Evolutionary conservation across 1,140 invertebrate genomes (phyloP).

Genomic region (Drosophila sucinea): DNA sequence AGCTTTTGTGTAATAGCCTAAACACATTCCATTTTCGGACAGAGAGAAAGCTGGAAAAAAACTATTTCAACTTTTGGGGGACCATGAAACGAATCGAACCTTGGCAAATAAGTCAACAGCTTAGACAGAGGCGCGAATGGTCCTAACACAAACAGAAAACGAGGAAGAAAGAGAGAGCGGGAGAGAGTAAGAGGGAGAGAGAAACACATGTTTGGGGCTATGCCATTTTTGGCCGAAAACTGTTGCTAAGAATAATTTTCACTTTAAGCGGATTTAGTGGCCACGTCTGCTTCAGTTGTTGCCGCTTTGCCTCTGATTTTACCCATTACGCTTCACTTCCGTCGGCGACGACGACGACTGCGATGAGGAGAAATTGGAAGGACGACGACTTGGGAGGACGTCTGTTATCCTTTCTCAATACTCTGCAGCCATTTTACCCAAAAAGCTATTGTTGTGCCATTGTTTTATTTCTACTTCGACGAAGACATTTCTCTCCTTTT

Average conservation of each 20-base stretch:
- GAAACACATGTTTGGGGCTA: slow-evolving; percentile 18
- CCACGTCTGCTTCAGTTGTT: slow-evolving; percentile 33
- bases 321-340: slow-evolving; percentile 74
- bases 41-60: slow-evolving; percentile 8
- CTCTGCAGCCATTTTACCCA: slow-evolving; percentile 58
- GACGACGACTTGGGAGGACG: background rate
- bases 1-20: slow-evolving; percentile 13
- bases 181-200: background rate
- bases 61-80: slow-evolving; percentile 28
- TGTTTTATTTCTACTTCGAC: slow-evolving; percentile 67
- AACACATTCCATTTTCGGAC: slow-evolving; percentile 1
- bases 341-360: slow-evolving; percentile 50
- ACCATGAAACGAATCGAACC: slow-evolving; percentile 58
- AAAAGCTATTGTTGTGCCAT: slow-evolving; percentile 68
- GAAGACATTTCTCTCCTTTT: slow-evolving; percentile 57
- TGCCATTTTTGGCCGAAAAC: slow-evolving; percentile 46
- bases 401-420: slow-evolving; percentile 48
- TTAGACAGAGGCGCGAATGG: slow-evolving; percentile 67
- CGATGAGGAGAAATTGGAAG: background rate
- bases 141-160: slow-evolving; percentile 8
- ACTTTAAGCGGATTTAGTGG: slow-evolving; percentile 81
- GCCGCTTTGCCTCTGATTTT: slow-evolving; percentile 66
- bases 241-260: slow-evolving; percentile 71
- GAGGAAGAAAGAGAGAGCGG: background rate
- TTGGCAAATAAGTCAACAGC: slow-evolving; percentile 75